Conservation (phyloP, 1,140 invertebrate species). For the Papilio helenus region DNA sequence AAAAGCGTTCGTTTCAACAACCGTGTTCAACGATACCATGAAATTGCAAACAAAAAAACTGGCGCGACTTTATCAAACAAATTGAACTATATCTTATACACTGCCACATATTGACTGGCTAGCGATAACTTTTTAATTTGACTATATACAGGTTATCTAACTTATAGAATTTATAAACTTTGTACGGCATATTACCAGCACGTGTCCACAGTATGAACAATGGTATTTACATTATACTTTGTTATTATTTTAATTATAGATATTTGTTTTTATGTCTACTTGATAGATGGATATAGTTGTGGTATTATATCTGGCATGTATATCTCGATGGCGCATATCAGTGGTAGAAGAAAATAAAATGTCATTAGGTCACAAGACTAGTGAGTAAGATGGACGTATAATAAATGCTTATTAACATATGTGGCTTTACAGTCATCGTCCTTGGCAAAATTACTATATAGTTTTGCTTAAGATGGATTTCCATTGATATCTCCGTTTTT, state of each 20-base stretch:
- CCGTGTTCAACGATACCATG: neutral
- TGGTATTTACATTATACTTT: neutral
- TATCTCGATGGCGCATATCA: no score
- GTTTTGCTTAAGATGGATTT: neutral
- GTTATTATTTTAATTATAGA: neutral
- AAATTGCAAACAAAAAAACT: conserved; percentile 22
- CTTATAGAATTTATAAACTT: neutral
- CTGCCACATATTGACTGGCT: neutral
- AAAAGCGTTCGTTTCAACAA: conserved; percentile 9
- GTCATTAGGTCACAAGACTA: no score
- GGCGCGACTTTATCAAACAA: neutral
- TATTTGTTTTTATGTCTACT: neutral
- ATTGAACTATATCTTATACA: conserved; percentile 1
- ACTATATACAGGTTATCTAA: conserved; percentile 3
- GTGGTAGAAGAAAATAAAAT: no score
- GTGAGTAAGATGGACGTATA: no score
- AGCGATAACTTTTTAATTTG: conserved; percentile 13
- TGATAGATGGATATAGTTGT: neutral
- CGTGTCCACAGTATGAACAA: conserved; percentile 10
- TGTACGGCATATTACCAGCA: conserved; percentile 2
- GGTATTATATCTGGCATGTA: no score
- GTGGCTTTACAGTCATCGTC: no score
- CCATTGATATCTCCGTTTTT: neutral
- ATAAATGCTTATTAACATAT: no score
- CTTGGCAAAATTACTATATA: neutral